These are phyloP conservation scores for Muraenolepis orangiensis DNA, from an alignment of 2,797 vertebrate genomes.

Conservation along the genomic window DNA sequence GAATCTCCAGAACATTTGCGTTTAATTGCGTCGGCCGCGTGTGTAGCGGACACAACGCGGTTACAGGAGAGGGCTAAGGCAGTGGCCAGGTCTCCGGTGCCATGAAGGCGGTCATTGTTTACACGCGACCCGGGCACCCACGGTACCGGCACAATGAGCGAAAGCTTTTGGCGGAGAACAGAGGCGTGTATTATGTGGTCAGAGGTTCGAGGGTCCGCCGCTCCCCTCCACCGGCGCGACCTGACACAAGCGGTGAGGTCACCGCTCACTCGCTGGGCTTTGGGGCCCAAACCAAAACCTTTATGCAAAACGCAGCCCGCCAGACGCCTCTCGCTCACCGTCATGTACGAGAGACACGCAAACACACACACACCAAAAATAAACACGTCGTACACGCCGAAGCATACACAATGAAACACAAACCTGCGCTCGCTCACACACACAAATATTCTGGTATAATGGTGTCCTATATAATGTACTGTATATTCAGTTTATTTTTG, in stretches of 20 bases:
- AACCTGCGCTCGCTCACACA: not conserved
- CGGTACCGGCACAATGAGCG: slow-evolving; percentile 67
- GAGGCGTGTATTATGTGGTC: slow-evolving; percentile 51
- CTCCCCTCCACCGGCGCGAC: slow-evolving; percentile 42
- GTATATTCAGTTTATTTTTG: not conserved
- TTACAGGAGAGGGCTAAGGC: slow-evolving; percentile 12
- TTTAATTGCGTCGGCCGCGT: not conserved
- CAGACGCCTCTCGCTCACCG: not conserved
- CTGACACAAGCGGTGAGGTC: slow-evolving; percentile 52
- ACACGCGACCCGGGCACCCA: slow-evolving; percentile 64
- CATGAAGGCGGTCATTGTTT: slow-evolving; percentile 73
- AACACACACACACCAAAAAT: not conserved
- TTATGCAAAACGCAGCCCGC: slow-evolving; percentile 10
- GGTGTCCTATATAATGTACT: too few species aligned
- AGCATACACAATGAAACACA: not conserved
- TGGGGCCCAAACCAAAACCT: slow-evolving; percentile 10
- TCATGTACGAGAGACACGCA: slow-evolving; percentile 2
- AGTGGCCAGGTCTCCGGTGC: slow-evolving; percentile 27
- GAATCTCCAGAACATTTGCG: not conserved
- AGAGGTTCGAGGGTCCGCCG: slow-evolving; percentile 31
- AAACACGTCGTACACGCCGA: not conserved
- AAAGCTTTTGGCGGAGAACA: slow-evolving; percentile 68
- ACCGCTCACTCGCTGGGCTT: slow-evolving; percentile 33
- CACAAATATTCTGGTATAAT: too few species aligned
- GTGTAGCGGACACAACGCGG: not conserved